Evolutionary conservation across 1,140 invertebrate genomes (phyloP).

Genomic region (Phenacoccus solenopsis): DNA sequence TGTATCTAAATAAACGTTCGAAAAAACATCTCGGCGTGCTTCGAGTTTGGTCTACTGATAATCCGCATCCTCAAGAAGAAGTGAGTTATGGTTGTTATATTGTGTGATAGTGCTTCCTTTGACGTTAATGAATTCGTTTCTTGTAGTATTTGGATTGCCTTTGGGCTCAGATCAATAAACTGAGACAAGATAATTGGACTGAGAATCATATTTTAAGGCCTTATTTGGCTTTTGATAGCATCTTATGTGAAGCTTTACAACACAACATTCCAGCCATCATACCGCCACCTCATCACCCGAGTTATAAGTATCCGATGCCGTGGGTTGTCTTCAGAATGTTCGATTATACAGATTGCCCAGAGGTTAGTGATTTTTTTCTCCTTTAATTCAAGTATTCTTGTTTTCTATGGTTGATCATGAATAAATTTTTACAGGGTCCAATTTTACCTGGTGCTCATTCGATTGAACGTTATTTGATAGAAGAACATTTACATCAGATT

Average conservation of each 20-base stretch:
- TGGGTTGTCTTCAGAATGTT: conserved; percentile 89
- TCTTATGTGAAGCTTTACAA: conserved; percentile 87
- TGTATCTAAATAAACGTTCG: conserved; percentile 84
- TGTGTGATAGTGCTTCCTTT: too few relatives aligned
- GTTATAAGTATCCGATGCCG: conserved; percentile 77
- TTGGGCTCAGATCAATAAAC: conserved; percentile 88
- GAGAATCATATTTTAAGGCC: conserved; percentile 93
- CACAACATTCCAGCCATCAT: conserved; percentile 83
- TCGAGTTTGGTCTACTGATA: conserved; percentile 82
- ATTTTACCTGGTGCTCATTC: conserved; percentile 88
- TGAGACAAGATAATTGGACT: conserved; percentile 88
- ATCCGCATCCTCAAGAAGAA: conserved; percentile 93
- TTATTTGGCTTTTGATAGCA: conserved; percentile 89
- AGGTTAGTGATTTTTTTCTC: conserved; percentile 40
- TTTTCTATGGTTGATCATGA: background rate
- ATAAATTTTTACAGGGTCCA: conserved; percentile 38
- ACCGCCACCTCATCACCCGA: conserved; percentile 82
- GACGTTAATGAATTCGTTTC: background rate
- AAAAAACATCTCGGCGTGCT: conserved; percentile 85
- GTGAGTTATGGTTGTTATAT: conserved; percentile 34
- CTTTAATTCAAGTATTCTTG: background rate
- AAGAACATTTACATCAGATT: conserved; percentile 91
- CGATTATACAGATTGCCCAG: conserved; percentile 97
- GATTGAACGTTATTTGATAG: conserved; percentile 94
- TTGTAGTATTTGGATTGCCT: conserved; percentile 82